These are phyloP conservation scores for Drosophila ananassae DNA, from an alignment of 1,140 invertebrate species.

Conservation along the genomic window DNA sequence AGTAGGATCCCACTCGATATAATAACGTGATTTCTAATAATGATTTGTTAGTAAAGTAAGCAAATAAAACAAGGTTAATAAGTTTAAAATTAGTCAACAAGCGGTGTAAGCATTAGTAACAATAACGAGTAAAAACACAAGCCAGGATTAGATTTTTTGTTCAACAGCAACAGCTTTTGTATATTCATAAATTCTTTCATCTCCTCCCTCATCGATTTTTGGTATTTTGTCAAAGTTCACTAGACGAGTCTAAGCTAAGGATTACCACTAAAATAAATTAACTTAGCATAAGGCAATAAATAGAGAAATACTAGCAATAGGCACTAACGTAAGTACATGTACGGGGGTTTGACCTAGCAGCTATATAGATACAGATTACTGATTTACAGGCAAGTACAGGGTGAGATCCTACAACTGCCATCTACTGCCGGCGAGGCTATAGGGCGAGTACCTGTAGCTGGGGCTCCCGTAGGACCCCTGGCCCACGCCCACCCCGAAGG, in stretches of 20 bases:
- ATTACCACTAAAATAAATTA: conserved; percentile 66
- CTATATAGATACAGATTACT: conserved; percentile 41
- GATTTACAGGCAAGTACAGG: conserved; percentile 33
- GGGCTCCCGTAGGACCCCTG: conserved; percentile 73
- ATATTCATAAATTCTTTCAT: conserved; percentile 63
- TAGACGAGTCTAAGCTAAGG: conserved; percentile 49
- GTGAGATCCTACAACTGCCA: conserved; percentile 77
- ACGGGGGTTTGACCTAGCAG: conserved; percentile 24
- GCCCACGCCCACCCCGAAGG: conserved; percentile 75
- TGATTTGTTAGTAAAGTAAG: conserved; percentile 13
- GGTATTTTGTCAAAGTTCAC: conserved; percentile 55
- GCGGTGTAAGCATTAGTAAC: conserved; percentile 64
- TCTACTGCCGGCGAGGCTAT: conserved; percentile 81
- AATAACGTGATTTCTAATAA: neutral
- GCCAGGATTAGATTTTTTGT: conserved; percentile 69
- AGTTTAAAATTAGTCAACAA: conserved; percentile 65
- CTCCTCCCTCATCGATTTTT: conserved; percentile 41
- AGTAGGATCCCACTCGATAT: conserved; percentile 15
- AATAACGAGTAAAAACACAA: conserved; percentile 69
- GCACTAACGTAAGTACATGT: conserved; percentile 69
- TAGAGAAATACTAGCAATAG: conserved; percentile 54
- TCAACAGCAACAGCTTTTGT: conserved; percentile 75
- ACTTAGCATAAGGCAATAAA: conserved; percentile 77
- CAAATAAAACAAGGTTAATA: conserved; percentile 15
- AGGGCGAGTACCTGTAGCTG: conserved; percentile 83